Conservation (phyloP, 2,797 vertebrate species). For the Tenualosa ilisha region DNA sequence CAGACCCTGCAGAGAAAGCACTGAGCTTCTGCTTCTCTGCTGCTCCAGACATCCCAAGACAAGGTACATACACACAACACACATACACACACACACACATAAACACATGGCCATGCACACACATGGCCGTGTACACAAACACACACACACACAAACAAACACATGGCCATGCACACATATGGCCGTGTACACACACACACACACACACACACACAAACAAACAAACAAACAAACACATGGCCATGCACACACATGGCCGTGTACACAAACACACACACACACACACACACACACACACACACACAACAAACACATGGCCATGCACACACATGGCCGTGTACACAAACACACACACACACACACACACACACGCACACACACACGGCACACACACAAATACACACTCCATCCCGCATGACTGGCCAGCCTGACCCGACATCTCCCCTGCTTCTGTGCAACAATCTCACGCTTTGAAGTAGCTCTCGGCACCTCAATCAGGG, state of each 20-base stretch:
- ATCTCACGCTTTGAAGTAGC: constrained; percentile 4
- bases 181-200: not conserved
- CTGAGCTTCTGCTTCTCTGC: not conserved
- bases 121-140: not conserved
- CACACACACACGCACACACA: not conserved
- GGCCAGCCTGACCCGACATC: not conserved
- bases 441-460: not conserved
- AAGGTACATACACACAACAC: not conserved
- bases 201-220: not conserved
- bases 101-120: not conserved
- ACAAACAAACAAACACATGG: not conserved
- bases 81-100: constrained; percentile 6
- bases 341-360: not conserved
- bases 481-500: constrained; percentile 20
- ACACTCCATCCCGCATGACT: not conserved
- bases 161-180: not conserved
- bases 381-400: not conserved
- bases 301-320: not conserved
- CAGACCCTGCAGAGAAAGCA: not conserved
- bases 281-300: not conserved
- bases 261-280: constrained; percentile 2
- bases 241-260: not conserved
- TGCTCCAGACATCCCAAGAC: not conserved
- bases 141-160: not conserved
- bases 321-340: not conserved